phyloP scores from a whole-genome alignment of 2,797 vertebrate genomes.

The Syncerus caffer region DNA sequence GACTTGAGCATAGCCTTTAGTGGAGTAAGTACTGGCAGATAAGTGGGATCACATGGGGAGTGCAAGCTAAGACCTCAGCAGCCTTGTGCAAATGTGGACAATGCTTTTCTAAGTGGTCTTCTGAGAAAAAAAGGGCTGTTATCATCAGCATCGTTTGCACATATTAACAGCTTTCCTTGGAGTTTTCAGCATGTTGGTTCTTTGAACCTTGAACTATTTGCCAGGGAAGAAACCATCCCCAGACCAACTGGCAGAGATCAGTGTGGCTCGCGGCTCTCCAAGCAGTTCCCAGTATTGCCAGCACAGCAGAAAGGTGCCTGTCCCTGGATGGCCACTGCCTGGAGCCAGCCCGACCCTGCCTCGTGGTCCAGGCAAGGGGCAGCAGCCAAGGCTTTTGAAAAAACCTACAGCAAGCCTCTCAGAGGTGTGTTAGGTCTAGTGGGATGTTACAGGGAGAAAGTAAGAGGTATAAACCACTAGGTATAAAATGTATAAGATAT shows the following conservation, averaged over 20 bases:
- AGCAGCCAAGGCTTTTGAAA: not conserved
- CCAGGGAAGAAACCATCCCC: not conserved
- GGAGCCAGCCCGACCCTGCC: not conserved
- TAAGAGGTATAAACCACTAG: not conserved
- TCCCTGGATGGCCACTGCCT: not conserved
- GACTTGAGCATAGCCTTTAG: not conserved
- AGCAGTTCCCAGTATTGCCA: not conserved
- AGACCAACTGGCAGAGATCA: not conserved
- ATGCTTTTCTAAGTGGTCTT: not conserved
- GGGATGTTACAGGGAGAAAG: not conserved
- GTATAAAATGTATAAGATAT: not conserved
- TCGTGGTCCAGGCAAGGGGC: fast-evolving
- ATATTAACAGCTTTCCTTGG: slow-evolving; percentile 11
- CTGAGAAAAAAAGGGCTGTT: not conserved
- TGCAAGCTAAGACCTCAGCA: not conserved
- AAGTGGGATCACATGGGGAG: not conserved
- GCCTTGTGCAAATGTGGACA: not conserved
- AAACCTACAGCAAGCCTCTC: not conserved
- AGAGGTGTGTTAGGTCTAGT: not conserved
- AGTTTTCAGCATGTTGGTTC: slow-evolving; percentile 34
- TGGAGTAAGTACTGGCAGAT: not conserved
- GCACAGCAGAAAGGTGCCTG: not conserved
- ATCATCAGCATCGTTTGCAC: slow-evolving; percentile 28
- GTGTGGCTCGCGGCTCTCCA: not conserved
- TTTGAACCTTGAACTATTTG: not conserved